Evolutionary conservation across 2,888 invertebrate genomes (phyloP).

Genomic region (Drosophila putrida): DNA sequence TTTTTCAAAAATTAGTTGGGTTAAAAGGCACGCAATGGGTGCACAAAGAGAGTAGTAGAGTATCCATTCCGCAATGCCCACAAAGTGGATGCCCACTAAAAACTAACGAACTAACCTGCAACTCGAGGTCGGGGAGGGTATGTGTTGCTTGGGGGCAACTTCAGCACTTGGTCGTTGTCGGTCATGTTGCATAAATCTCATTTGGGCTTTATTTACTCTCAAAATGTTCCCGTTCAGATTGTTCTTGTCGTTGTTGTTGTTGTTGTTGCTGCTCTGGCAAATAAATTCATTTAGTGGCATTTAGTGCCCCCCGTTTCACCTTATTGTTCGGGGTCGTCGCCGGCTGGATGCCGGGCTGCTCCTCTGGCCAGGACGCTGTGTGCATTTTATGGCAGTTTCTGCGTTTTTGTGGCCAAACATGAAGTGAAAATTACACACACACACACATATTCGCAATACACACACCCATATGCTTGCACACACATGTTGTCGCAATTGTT

Average conservation of each 20-base stretch:
- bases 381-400: conserved; percentile 81
- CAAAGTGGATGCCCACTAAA: conserved; percentile 79
- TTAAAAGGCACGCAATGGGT: conserved; percentile 71
- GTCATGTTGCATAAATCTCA: conserved; percentile 83
- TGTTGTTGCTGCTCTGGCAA: conserved; percentile 58
- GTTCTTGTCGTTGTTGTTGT: conserved; percentile 34
- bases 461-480: conserved; percentile 9
- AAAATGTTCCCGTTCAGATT: conserved; percentile 75
- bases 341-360: conserved; percentile 24
- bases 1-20: conserved; percentile 67
- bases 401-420: conserved; percentile 80
- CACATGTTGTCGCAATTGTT: conserved; percentile 74
- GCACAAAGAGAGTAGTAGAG: not conserved
- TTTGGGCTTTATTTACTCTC: conserved; percentile 82
- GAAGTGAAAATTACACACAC: conserved; percentile 79
- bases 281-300: conserved; percentile 83
- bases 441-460: conserved; percentile 38
- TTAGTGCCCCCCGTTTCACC: conserved; percentile 81
- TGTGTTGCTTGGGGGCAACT: conserved; percentile 63
- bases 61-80: conserved; percentile 62
- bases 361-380: conserved; percentile 51
- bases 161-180: conserved; percentile 81
- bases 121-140: conserved; percentile 4
- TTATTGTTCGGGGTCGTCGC: conserved; percentile 73
- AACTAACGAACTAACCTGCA: conserved; percentile 71